Evolutionary conservation across 37 sponge, comb jelly and placozoan genomes (phyloP).

Genomic region (Beroe forskalii): DNA sequence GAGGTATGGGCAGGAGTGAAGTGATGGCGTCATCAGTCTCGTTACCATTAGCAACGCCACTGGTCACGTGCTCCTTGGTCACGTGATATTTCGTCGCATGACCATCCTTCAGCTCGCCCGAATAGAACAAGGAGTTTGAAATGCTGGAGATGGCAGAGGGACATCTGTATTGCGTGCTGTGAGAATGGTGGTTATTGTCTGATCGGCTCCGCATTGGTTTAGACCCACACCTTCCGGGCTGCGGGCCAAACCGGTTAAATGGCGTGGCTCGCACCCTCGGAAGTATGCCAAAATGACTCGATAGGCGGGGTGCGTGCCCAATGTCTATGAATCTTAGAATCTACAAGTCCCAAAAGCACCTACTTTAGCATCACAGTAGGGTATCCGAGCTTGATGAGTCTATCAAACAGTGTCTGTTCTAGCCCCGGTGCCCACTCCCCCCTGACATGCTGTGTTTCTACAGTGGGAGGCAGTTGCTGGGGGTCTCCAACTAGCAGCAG

Average conservation of each 20-base stretch:
- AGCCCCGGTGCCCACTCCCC: neutral
- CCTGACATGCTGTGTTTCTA: slow-evolving; percentile 38
- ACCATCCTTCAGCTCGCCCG: slow-evolving; percentile 4
- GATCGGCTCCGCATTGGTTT: no score
- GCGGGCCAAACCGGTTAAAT: no score
- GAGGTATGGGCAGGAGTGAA: slow-evolving; percentile 5
- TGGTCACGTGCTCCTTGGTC: neutral
- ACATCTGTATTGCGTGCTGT: slow-evolving; percentile 51
- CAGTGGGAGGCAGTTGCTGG: slow-evolving; percentile 80
- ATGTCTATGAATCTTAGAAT: no score
- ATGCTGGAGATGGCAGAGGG: slow-evolving; percentile 21
- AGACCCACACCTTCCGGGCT: no score
- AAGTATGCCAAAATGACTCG: no score
- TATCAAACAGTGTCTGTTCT: slow-evolving; percentile 39
- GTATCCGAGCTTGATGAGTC: slow-evolving; percentile 23
- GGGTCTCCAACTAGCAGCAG: slow-evolving; percentile 81
- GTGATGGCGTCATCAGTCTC: neutral
- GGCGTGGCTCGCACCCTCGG: no score
- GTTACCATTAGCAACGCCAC: neutral
- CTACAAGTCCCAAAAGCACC: no score
- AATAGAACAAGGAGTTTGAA: slow-evolving; percentile 23
- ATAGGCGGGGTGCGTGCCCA: no score
- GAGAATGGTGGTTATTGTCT: no score
- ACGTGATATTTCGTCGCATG: neutral
- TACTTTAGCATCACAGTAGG: slow-evolving; percentile 28